Conservation (phyloP, 2,888 invertebrate species). For the Lycophotia porphyrea region DNA sequence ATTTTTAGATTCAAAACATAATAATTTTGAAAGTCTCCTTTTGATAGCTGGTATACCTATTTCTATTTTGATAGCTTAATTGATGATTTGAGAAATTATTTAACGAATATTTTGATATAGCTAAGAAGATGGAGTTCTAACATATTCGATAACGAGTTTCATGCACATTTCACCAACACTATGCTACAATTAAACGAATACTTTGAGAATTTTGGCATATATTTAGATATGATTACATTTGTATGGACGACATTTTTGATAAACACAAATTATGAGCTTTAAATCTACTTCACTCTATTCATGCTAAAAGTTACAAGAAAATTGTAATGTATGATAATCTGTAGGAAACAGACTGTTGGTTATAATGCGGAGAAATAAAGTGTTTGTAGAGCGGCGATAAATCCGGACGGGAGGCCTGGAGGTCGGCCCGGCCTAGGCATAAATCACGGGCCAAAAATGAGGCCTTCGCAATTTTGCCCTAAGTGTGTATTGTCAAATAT, state of each 20-base stretch:
- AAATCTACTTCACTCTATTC: not conserved
- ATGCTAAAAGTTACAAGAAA: conserved; percentile 11
- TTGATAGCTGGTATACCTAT: too few species aligned
- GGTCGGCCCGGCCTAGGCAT: conserved; percentile 42
- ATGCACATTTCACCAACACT: not conserved
- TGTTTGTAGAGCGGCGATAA: conserved; percentile 58
- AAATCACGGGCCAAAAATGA: conserved; percentile 64
- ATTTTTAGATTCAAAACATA: not conserved
- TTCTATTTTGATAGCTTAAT: not conserved
- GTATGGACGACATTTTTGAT: not conserved
- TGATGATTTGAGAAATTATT: not conserved
- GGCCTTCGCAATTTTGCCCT: conserved; percentile 55
- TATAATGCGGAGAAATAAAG: conserved; percentile 57
- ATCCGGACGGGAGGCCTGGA: conserved; percentile 41
- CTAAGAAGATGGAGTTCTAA: not conserved
- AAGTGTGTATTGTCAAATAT: conserved; percentile 60
- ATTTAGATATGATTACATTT: not conserved
- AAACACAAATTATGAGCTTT: not conserved
- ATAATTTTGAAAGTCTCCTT: not conserved
- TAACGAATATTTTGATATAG: not conserved
- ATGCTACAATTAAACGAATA: not conserved
- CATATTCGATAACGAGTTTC: not conserved
- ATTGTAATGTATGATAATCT: conserved; percentile 44
- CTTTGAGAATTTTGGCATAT: not conserved
- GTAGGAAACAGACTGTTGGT: conserved; percentile 49